Base-by-base conservation (phyloP, 2,888 invertebrate species). In the Cryptocheilus praepositus region DNA sequence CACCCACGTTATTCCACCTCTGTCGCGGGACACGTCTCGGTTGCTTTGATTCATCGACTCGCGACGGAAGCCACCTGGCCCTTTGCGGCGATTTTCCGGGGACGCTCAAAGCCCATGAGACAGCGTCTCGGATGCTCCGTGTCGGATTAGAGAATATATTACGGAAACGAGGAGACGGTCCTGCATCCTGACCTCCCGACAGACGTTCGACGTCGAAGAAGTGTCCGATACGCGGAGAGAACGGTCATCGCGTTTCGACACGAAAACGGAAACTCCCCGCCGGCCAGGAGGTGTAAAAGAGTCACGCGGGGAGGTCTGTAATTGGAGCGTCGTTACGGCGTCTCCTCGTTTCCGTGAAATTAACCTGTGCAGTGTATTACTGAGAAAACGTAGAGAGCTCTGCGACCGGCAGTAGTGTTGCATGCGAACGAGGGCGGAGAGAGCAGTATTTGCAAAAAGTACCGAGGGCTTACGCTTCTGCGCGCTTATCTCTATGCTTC, bases 41-140 rank as follows among this genome's bases (percentile, higher is more conserved):
- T 62, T 55, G 28, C 52, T 36, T 25, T 58, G 58, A 44, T 44
- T 62, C 55, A 53, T 61, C n/a, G 52, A 19, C 25, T 7, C 45
- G 46, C 49, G 1, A 25, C 46, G 36, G 11, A 4, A 7, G 36
- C 3, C 36, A 7, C 36, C 36, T 36, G 28, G 4, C 28, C 8
- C 13, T 2, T 2, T 55, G n/a, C 4, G 58, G 2, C 13, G 19
- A 2, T 22, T n/a, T 2, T 57, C 57, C 45, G 7, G 21, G 19
- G 3, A 53, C 19, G 21, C n/a, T 25, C 52, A 25, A 28, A n/a
- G 18, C 16, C 49, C 18, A 16, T 16, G 49, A n/a, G 18, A 49
- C 49, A 13, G 16, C 3, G 52, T 36, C 11, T 68, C 70, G 73
- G 67, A 70, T 71, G 64, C 67, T 74, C 67, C 53, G 69, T 45